Base-by-base conservation (phyloP, 2,888 invertebrate species). In the Eledona agricola region DNA sequence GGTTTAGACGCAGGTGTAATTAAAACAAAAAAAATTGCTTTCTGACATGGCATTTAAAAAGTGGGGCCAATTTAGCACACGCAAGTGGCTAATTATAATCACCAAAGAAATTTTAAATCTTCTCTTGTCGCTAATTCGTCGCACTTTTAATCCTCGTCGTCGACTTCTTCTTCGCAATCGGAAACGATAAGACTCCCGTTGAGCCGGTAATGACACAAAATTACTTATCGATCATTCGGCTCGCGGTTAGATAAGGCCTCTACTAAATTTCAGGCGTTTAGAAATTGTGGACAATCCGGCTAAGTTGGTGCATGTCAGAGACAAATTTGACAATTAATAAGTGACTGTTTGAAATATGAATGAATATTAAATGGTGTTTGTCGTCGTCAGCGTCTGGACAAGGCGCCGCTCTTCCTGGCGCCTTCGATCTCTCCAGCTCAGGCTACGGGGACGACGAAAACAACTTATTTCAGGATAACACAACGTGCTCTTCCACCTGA, bases 381-480 rank as follows among this genome's bases (percentile, higher is more conserved):
- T 55, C 50, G 50, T 43, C 54, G 55, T 43, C 50, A 45, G 50
- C 59, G 60, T 57, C 61, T 60, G 63, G 62, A 62, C 60, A 59
- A n/a, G 67, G 64, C 67, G 67, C 64, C 65, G 64, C 55, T 52
- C 47, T 47, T 60, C 46, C 65, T 57, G 67, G 67, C 67, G 65
- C 64, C 67, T 55, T 17, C 13, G 20, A 26, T 54, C 47, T 53
- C 34, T 55, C 45, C 10, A 25, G 16, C 43, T 26, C 25, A 17
- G 26, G 19, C 40, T 17, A 26, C 35, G 19, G 19, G 22, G 10
- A 53, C 25, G 35, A 49, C 45, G 38, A 55, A 55, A 55, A 55
- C 55, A 55, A 55, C 45, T 51, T 43, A 42, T 47, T 47, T 46
- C 37, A 46, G 28, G 45, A 51, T 26, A 28, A 34, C 28, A 17